These are phyloP conservation scores for Aspidoscelis tigris DNA, from an alignment of 2,113 vertebrate species.

Conservation along the genomic window DNA sequence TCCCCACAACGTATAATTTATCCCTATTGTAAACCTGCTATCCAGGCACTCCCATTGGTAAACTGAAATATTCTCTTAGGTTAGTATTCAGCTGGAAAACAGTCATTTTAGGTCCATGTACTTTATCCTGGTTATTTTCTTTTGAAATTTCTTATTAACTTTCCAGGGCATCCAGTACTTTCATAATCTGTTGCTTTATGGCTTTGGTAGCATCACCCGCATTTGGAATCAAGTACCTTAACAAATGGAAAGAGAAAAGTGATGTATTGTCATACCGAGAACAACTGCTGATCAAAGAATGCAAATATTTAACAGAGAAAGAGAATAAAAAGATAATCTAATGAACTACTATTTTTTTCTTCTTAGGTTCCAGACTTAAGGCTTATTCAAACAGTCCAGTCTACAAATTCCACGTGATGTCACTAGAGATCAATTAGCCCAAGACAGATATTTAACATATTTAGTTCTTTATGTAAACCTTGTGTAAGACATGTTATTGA, in stretches of 20 bases:
- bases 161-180: slow-evolving; percentile 96
- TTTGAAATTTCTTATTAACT: slow-evolving; percentile 83
- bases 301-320: not conserved
- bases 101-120: slow-evolving; percentile 64
- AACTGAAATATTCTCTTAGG: slow-evolving; percentile 65
- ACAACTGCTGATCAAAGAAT: slow-evolving; percentile 1
- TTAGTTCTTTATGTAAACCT: too few species aligned
- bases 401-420: too few species aligned
- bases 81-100: slow-evolving; percentile 71
- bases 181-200: slow-evolving; percentile 99
- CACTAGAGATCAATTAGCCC: too few species aligned
- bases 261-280: slow-evolving; percentile 31
- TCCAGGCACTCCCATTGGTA: slow-evolving; percentile 68
- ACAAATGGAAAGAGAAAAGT: slow-evolving; percentile 18
- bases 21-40: slow-evolving; percentile 70
- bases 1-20: slow-evolving; percentile 75
- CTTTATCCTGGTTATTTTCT: slow-evolving; percentile 69
- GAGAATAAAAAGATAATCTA: not conserved
- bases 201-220: slow-evolving; percentile 98
- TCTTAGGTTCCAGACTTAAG: too few species aligned
- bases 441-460: too few species aligned
- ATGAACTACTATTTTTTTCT: too few species aligned
- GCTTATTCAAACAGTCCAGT: too few species aligned
- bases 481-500: too few species aligned
- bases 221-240: slow-evolving; percentile 96